Percentiles rank a stretch among this genome's conserved stretches.
These are phyloP conservation scores for Dicrostonyx torquatus DNA, from an alignment of 2,797 vertebrate genomes.

Conservation along the genomic window DNA sequence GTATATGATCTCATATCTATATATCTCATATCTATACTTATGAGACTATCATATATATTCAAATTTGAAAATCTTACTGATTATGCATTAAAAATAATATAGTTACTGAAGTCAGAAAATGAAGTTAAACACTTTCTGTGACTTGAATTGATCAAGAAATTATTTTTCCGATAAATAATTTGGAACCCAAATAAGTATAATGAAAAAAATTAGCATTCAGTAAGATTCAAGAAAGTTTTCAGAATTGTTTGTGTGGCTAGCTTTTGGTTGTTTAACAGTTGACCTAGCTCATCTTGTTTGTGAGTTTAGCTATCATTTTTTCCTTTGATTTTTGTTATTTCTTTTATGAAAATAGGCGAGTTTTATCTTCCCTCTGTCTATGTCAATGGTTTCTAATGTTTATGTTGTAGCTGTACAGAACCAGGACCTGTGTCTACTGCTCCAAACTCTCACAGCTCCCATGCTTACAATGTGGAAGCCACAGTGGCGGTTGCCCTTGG, in stretches of 20 bases:
- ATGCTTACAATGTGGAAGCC: not conserved
- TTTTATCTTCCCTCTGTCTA: not conserved
- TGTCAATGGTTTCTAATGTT: not conserved
- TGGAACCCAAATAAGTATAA: not conserved
- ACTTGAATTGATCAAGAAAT: not conserved
- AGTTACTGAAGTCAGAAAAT: not conserved
- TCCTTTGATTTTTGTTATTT: conserved; percentile 1
- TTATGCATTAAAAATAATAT: not conserved
- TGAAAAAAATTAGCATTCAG: not conserved
- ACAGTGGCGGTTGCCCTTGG: not conserved
- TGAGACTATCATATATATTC: not conserved
- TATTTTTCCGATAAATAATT: not conserved
- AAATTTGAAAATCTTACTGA: not conserved
- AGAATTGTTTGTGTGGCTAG: not conserved
- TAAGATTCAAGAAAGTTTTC: not conserved
- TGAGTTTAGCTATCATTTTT: not conserved
- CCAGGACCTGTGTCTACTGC: not conserved
- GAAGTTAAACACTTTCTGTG: not conserved
- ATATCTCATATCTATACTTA: too few relatives aligned
- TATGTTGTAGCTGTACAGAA: fast-evolving
- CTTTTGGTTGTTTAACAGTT: not conserved
- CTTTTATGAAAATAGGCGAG: not conserved
- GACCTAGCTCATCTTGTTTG: not conserved
- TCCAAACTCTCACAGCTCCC: not conserved
- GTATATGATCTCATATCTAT: not conserved